Base-by-base conservation (phyloP, 2,888 invertebrate genomes). In the Drosophila affinis region DNA sequence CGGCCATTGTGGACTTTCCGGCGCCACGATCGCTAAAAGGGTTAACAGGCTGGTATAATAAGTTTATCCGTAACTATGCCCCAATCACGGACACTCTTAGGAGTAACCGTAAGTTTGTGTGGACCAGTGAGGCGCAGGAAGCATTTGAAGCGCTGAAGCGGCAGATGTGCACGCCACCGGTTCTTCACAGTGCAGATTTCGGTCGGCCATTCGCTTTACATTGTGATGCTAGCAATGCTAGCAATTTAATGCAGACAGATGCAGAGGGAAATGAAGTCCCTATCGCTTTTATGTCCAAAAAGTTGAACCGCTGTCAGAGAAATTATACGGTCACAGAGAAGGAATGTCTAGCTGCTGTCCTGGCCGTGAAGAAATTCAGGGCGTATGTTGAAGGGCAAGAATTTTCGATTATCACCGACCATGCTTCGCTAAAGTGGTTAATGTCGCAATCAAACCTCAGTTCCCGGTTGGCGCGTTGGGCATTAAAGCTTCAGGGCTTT, bases 191-290 rank as follows among this genome's bases (percentile, higher is more conserved):
- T n/a, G 32, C 52, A 2, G 12, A 54, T 3, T 62, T 62, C 21
- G 5, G 4, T 0, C 9, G 7, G 3, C 32, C 49, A 3, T 54
- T 60, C 9, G 6, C 34, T 6, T 46, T 72, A 0, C 60, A 72
- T 39, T 72, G 64, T 17, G 72, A 72, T 49, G 18, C 18, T 18
- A 18, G 18, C 18, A 18, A 18, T 18, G 1, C 18, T n/a, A n/a
- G n/a, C n/a, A 27, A 27, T 72, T 60, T 17, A 72, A 72, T 49
- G 64, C 72, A 1, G 64, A 57, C 17, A 47, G 29, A 10, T 1
- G 34, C 52, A 14, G 9, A 9, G 5, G 27, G 34, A 0, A 44
- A 47, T 9, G 34, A 57, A 24, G 24, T 24, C 24, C 24, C 24
- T 6, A 24, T 24, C 1, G 24, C 5, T 6, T 24, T 18, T 18